Conservation (phyloP, 2,888 invertebrate species). For the Eupithecia pulchellata region DNA sequence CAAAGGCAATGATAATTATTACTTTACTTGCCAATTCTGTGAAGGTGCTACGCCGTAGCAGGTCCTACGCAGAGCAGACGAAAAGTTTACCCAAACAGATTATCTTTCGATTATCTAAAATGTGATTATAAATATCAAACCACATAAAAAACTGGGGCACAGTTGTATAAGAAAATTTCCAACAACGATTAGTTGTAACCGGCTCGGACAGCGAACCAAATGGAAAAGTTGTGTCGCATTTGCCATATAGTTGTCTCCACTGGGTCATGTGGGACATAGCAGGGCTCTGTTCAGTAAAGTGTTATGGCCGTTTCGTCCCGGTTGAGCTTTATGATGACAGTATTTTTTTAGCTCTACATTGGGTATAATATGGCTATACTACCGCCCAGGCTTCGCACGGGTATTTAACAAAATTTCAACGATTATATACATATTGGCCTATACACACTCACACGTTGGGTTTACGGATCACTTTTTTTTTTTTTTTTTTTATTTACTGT, state of each 20-base stretch:
- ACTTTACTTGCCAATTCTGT: not conserved
- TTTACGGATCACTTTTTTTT: too few species aligned
- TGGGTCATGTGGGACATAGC: slow-evolving; percentile 16
- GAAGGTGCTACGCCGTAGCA: not conserved
- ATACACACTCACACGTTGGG: too few species aligned
- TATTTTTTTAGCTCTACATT: not conserved
- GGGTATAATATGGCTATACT: not conserved
- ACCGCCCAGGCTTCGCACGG: too few species aligned
- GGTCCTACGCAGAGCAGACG: not conserved
- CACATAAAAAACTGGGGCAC: not conserved
- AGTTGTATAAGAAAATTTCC: not conserved
- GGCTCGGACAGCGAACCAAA: slow-evolving; percentile 25
- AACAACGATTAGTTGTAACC: slow-evolving; percentile 1
- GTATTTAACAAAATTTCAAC: too few species aligned
- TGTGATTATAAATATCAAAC: not conserved
- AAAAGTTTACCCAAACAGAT: not conserved
- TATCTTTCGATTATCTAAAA: not conserved
- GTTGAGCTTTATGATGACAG: not conserved
- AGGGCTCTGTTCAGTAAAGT: slow-evolving; percentile 1
- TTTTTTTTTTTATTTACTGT: too few species aligned
- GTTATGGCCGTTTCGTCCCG: slow-evolving; percentile 4
- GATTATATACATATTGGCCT: too few species aligned
- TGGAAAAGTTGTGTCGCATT: slow-evolving; percentile 40
- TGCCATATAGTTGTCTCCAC: slow-evolving; percentile 24
- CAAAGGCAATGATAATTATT: not conserved